Percentiles rank a stretch among this genome's conserved stretches.
These are phyloP conservation scores for Elysia crispata DNA, from an alignment of 2,888 invertebrate genomes.

Conservation along the genomic window DNA sequence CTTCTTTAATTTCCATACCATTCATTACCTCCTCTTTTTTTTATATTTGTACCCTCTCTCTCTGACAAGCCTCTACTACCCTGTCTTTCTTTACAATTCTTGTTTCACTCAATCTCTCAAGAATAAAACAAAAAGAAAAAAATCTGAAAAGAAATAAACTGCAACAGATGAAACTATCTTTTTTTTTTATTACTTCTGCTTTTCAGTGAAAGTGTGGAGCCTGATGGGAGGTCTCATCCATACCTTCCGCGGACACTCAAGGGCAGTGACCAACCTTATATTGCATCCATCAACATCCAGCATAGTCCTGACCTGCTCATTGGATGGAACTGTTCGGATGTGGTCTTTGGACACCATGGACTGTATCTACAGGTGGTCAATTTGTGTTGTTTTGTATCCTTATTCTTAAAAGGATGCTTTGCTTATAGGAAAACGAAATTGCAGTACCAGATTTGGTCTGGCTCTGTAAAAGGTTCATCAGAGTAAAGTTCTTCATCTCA, in stretches of 20 bases:
- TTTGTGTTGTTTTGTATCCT: too few relatives aligned
- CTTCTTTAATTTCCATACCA: too few relatives aligned
- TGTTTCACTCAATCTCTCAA: too few relatives aligned
- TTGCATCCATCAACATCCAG: slow-evolving; percentile 72
- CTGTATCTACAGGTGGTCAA: slow-evolving; percentile 73
- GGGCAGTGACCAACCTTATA: slow-evolving; percentile 72
- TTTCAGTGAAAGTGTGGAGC: slow-evolving; percentile 76
- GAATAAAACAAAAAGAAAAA: neutral
- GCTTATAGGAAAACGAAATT: too few relatives aligned
- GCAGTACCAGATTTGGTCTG: too few relatives aligned
- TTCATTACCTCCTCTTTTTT: too few relatives aligned
- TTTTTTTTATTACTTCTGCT: neutral
- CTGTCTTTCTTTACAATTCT: too few relatives aligned
- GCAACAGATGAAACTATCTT: neutral
- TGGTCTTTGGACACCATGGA: slow-evolving; percentile 77
- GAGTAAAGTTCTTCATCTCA: too few relatives aligned
- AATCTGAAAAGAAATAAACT: neutral
- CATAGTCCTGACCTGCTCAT: slow-evolving; percentile 73
- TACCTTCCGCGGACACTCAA: slow-evolving; percentile 76
- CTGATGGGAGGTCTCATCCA: slow-evolving; percentile 73
- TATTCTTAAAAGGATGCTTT: too few relatives aligned
- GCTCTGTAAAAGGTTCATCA: too few relatives aligned
- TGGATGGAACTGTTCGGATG: slow-evolving; percentile 75
- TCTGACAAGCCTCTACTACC: too few relatives aligned
- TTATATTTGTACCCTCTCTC: too few relatives aligned